phyloP scores from a whole-genome alignment of 2,113 vertebrate genomes.

The Eolophus roseicapilla region DNA sequence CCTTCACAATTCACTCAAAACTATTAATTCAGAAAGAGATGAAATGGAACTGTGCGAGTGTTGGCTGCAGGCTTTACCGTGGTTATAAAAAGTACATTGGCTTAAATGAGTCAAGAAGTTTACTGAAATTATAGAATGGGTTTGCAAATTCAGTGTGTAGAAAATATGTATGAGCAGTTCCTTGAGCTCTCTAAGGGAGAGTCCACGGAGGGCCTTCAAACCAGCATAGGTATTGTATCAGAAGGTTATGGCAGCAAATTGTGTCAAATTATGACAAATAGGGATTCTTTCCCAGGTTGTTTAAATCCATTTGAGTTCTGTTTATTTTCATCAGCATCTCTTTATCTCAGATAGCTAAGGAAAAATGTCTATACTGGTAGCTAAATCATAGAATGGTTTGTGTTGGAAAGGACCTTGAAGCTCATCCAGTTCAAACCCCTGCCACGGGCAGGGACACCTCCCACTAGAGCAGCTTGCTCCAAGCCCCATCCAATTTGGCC shows the following conservation, averaged over 20 bases:
- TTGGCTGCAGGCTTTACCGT: background rate
- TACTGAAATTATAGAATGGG: background rate
- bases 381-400: background rate
- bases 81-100: background rate
- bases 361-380: background rate
- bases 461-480: background rate
- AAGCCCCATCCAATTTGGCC: background rate
- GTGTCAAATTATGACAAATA: background rate
- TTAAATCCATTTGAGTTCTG: background rate
- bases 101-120: background rate
- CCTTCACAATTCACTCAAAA: background rate
- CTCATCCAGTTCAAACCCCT: background rate
- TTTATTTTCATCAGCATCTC: background rate
- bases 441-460: background rate
- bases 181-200: background rate
- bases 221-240: background rate
- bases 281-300: background rate
- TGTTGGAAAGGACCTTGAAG: background rate
- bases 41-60: background rate
- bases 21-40: background rate
- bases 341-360: background rate
- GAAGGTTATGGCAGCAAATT: background rate
- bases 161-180: rapidly evolving
- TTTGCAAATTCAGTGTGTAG: background rate
- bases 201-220: background rate